Base-by-base conservation (phyloP, 2,113 vertebrate species). In the Phrynosoma platyrhinos region DNA sequence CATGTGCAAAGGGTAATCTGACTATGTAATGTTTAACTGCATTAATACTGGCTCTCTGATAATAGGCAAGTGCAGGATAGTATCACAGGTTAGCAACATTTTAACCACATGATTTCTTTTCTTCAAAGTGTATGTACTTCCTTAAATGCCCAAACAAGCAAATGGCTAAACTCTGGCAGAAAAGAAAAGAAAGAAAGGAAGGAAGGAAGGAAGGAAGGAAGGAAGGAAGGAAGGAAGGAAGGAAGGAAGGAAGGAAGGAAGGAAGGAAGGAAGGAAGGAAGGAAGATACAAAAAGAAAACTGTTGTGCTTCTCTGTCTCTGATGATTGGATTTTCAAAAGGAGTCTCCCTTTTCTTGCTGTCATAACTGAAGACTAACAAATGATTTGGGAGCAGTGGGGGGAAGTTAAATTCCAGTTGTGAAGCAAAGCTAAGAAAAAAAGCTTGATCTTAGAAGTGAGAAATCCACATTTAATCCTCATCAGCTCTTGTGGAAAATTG, bases 401-500 rank as follows among this genome's bases (percentile, higher is more conserved):
- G 18, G 36, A 87, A 9, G 5, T 84, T 89, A 1, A 30, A 42
- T 79, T 86, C 47, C 52, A 80, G 81, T 14, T 62, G 13, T 87
- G 58, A 52, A 30, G 47, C 20, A 84, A 40, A 58, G 1, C 52
- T 89, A 62, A n/a, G 32, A 86, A 91, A 74, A 77, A 20, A 69
- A 64, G 72, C 87, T 87, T n/a, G 75, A 83, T 85, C 69, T 47
- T 82, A 75, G 64, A 90, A 87, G 52, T 82, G 58, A 76, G 53
- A 68, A 83, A 89, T 53, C 88, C 9, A 10, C 42, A 55, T 89
- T 91, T 90, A 90, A 91, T 90, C 84, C 87, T 87, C 58, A n/a
- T 87, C 42, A 55, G 1, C 80, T 93, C 0, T 2, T 93, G 91
- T 75, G 87, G 87, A 88, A 91, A 89, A 90, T 87, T 47, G 62